These are phyloP conservation scores for Monochamus saltuarius DNA, from an alignment of 1,140 invertebrate species.

Conservation along the genomic window DNA sequence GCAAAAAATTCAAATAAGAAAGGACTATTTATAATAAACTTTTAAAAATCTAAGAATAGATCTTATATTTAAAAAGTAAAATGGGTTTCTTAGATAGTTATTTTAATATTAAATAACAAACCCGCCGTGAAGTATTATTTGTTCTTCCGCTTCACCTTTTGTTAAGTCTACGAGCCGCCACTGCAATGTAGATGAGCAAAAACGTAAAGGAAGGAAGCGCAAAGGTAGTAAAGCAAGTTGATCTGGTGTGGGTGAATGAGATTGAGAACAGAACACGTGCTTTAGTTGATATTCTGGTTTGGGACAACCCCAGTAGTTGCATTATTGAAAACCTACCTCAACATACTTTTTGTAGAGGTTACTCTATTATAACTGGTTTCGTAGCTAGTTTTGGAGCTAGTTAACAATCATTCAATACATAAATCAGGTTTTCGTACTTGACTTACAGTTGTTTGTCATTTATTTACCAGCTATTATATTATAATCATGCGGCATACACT, in stretches of 20 bases:
- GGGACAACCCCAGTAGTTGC: slow-evolving; percentile 28
- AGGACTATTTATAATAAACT: too few species aligned
- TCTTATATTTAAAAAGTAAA: too few species aligned
- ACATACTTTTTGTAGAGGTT: slow-evolving; percentile 35
- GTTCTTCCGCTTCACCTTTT: too few species aligned
- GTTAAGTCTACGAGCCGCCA: too few species aligned
- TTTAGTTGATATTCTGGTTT: slow-evolving; percentile 34
- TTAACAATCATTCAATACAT: slow-evolving; percentile 27
- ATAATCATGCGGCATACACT: background rate
- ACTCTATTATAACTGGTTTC: slow-evolving; percentile 35
- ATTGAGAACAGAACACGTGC: background rate
- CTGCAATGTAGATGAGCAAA: too few species aligned
- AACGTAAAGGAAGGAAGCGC: too few species aligned
- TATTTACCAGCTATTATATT: slow-evolving; percentile 3
- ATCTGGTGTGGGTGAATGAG: slow-evolving; percentile 18
- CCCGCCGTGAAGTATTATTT: too few species aligned
- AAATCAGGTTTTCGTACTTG: slow-evolving; percentile 33
- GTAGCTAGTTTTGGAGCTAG: slow-evolving; percentile 33
- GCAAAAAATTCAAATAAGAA: too few species aligned
- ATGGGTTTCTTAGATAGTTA: too few species aligned
- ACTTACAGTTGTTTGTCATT: slow-evolving; percentile 4
- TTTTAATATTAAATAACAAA: too few species aligned
- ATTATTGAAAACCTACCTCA: slow-evolving; percentile 37
- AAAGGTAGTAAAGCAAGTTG: too few species aligned
- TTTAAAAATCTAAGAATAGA: too few species aligned